A percentile compares a stretch with the other conserved stretches of the same genome.
Conservation (phyloP, 2,888 invertebrate species). For the Andricus quercusramuli region DNA sequence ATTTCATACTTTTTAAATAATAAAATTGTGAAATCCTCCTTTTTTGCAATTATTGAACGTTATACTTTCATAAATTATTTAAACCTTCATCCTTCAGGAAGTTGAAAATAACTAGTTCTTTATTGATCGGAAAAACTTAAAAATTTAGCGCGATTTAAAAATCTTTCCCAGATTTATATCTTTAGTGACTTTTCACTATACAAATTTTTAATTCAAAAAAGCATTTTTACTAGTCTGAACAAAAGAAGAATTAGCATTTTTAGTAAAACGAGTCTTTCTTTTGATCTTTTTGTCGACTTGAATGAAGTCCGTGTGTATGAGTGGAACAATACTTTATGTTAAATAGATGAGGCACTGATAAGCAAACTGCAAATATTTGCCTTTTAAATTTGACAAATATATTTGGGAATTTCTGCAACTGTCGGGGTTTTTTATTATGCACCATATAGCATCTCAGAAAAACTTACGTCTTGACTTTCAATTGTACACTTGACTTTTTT, state of each 20-base stretch:
- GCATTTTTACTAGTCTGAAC: not conserved
- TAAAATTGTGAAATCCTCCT: no score
- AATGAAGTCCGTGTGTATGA: not conserved
- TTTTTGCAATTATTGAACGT: no score
- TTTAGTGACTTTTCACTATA: not conserved
- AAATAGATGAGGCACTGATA: not conserved
- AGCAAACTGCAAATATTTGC: not conserved
- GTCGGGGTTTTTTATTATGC: not conserved
- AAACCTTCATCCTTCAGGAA: no score
- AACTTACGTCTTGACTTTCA: conserved; percentile 32
- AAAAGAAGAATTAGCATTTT: not conserved
- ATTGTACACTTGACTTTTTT: conserved; percentile 36
- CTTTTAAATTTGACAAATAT: not conserved
- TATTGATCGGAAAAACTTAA: no score
- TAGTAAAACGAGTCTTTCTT: not conserved
- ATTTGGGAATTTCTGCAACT: not conserved
- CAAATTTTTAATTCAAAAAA: not conserved
- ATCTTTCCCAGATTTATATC: no score
- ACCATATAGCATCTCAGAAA: not conserved
- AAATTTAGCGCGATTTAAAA: no score
- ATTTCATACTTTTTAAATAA: no score
- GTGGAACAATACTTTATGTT: not conserved
- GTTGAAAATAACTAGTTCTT: no score
- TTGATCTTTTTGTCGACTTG: not conserved
- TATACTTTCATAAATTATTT: no score